Evolutionary conservation across 1,140 invertebrate species (phyloP).

Genomic region (Metopolophium dirhodum): DNA sequence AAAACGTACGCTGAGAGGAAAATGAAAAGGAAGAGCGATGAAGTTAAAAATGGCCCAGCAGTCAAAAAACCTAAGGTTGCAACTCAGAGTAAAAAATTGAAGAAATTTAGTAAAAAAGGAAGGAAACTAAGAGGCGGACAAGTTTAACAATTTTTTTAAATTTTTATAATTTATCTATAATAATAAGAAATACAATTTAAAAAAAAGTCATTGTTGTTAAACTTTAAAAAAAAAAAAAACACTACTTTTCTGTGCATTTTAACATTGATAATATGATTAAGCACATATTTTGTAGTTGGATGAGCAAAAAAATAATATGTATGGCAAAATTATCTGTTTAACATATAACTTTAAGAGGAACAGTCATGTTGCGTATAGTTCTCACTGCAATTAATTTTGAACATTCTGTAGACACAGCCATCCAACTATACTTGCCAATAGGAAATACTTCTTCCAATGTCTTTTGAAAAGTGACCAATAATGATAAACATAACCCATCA

Average conservation of each 20-base stretch:
- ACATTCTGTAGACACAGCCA: conserved; percentile 75
- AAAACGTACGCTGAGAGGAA: conserved; percentile 66
- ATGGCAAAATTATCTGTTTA: conserved; percentile 63
- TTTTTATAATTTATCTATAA: conserved; percentile 16
- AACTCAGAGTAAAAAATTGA: conserved; percentile 40
- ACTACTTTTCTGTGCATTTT: background rate
- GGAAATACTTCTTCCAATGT: conserved; percentile 83
- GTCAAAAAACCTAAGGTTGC: conserved; percentile 40
- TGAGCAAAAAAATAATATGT: background rate
- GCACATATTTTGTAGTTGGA: conserved; percentile 23
- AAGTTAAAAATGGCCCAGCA: background rate
- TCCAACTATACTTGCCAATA: conserved; percentile 88
- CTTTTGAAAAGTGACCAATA: conserved; percentile 85
- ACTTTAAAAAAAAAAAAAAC: background rate
- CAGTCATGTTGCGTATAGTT: conserved; percentile 77
- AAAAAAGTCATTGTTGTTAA: background rate
- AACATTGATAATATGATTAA: conserved; percentile 8
- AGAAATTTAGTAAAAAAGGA: conserved; percentile 56
- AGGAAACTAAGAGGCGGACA: conserved; percentile 53
- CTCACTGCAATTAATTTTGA: conserved; percentile 74
- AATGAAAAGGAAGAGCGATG: conserved; percentile 26
- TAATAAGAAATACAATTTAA: conserved; percentile 3
- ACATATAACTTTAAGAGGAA: conserved; percentile 82
- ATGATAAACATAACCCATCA: conserved; percentile 83
- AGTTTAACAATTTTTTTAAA: conserved; percentile 35